A percentile compares a stretch with the other conserved stretches of the same genome.
Conservation (phyloP, 2,888 invertebrate species). For the Notodonta dromedarius region DNA sequence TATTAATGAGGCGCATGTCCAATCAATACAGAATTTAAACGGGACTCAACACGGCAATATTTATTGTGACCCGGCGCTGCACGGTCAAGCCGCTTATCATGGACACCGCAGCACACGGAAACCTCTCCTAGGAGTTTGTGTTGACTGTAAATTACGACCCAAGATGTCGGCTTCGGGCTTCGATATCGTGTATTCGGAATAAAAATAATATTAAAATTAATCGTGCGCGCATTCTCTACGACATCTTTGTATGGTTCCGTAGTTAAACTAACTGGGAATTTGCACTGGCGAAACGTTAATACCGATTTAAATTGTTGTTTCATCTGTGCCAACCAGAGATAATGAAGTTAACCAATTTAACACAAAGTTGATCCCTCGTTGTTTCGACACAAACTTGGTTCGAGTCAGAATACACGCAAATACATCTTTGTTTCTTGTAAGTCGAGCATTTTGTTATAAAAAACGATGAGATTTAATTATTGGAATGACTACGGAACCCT, state of each 20-base stretch:
- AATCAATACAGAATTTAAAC: slow-evolving; percentile 58
- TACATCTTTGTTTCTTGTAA: no score
- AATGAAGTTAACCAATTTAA: no score
- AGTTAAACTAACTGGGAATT: no score
- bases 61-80: slow-evolving; percentile 59
- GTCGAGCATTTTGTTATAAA: no score
- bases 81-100: slow-evolving; percentile 56
- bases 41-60: slow-evolving; percentile 59
- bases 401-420: no score
- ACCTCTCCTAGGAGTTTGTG: slow-evolving; percentile 48
- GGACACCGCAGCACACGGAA: slow-evolving; percentile 46
- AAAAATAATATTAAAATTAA: not conserved
- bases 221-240: not conserved
- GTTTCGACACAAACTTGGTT: no score
- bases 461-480: no score
- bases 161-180: slow-evolving; percentile 23
- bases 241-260: not conserved
- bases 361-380: no score
- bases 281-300: no score
- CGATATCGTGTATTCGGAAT: slow-evolving; percentile 8
- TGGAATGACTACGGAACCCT: no score
- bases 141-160: slow-evolving; percentile 47
- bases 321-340: no score
- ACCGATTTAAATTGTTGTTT: no score
- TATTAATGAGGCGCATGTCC: slow-evolving; percentile 50